These are phyloP conservation scores for Zonotrichia leucophrys DNA, from an alignment of 2,113 vertebrate genomes.

Conservation along the genomic window DNA sequence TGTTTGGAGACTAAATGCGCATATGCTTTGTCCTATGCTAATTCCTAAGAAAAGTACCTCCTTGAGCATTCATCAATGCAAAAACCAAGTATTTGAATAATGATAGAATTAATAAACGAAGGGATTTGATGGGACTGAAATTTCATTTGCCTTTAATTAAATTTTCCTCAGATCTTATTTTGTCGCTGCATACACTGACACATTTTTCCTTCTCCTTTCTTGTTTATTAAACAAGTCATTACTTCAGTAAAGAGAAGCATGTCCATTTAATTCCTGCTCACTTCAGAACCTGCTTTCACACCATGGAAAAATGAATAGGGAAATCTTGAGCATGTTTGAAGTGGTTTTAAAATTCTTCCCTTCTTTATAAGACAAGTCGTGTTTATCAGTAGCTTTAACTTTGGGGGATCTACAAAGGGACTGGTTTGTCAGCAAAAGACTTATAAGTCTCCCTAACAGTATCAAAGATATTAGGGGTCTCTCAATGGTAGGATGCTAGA, in stretches of 20 bases:
- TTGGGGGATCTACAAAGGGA: slow-evolving; percentile 65
- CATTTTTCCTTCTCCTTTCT: slow-evolving; percentile 15
- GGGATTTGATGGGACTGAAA: not conserved
- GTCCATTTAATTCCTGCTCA: not conserved
- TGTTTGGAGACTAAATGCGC: not conserved
- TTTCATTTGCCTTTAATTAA: not conserved
- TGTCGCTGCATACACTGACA: not conserved
- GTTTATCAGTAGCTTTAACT: slow-evolving; percentile 65
- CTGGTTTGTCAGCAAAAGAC: slow-evolving; percentile 67
- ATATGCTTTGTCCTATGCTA: not conserved
- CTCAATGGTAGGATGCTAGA: slow-evolving; percentile 44
- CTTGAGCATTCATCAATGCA: not conserved
- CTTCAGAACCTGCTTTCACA: slow-evolving; percentile 46
- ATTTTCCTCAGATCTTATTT: not conserved
- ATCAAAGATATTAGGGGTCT: slow-evolving; percentile 36
- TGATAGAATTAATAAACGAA: not conserved
- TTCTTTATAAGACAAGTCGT: slow-evolving; percentile 47
- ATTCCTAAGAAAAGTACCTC: not conserved
- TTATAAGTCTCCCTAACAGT: slow-evolving; percentile 43
- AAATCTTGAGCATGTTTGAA: slow-evolving; percentile 54
- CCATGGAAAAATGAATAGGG: not conserved
- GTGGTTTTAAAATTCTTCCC: slow-evolving; percentile 65
- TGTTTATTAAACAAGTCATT: slow-evolving; percentile 39
- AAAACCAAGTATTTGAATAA: not conserved
- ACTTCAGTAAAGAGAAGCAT: not conserved